phyloP scores from a whole-genome alignment of 2,797 vertebrate species.

The Mycteria americana region DNA sequence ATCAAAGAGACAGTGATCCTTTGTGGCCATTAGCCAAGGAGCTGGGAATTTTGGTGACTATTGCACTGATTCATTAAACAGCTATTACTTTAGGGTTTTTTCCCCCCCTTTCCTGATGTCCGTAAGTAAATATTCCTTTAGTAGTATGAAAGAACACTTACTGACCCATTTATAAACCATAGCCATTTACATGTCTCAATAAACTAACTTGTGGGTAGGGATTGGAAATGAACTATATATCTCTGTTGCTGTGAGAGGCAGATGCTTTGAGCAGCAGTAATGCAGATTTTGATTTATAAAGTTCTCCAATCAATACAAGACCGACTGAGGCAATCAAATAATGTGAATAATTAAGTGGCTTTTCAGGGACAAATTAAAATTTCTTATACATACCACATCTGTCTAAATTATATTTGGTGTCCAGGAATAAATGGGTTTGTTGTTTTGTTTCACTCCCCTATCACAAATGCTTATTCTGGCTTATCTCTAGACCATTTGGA shows the following conservation, averaged over 20 bases:
- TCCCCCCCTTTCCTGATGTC: neutral
- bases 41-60: neutral
- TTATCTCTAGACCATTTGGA: neutral
- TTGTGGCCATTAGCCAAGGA: neutral
- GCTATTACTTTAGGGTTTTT: slow-evolving; percentile 31
- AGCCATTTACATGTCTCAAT: slow-evolving; percentile 41
- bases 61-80: slow-evolving; percentile 3
- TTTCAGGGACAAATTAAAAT: slow-evolving; percentile 54
- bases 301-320: slow-evolving; percentile 51
- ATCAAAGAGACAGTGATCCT: neutral
- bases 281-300: slow-evolving; percentile 56
- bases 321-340: slow-evolving; percentile 25
- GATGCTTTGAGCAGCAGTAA: neutral
- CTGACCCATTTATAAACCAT: slow-evolving; percentile 31
- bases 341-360: slow-evolving; percentile 68
- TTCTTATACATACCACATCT: neutral
- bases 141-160: slow-evolving; percentile 16
- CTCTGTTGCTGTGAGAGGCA: neutral
- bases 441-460: neutral
- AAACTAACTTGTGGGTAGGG: slow-evolving; percentile 28
- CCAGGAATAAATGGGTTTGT: neutral
- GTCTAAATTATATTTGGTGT: neutral
- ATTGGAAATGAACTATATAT: neutral
- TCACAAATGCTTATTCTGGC: neutral
- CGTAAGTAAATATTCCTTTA: slow-evolving; percentile 50